Conservation (phyloP, 2,888 invertebrate species). For the Luperina testacea region DNA sequence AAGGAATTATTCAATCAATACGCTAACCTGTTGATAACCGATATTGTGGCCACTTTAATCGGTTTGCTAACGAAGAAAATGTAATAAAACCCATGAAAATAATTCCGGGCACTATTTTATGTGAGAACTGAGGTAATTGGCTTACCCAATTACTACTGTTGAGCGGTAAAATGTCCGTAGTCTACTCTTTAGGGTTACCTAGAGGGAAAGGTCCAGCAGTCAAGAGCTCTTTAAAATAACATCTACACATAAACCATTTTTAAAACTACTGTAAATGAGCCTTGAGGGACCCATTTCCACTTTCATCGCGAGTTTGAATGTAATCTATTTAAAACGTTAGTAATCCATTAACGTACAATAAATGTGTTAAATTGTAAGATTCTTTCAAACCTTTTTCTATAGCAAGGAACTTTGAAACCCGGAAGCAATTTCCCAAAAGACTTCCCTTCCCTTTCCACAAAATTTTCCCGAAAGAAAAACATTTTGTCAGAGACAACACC, state of each 20-base stretch:
- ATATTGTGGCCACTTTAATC: conserved; percentile 12
- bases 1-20: conserved; percentile 37
- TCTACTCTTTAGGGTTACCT: neutral
- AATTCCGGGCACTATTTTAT: conserved; percentile 22
- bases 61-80: conserved; percentile 30
- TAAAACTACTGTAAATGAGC: conserved; percentile 1
- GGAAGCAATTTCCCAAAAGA: neutral
- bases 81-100: conserved; percentile 15
- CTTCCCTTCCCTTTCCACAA: neutral
- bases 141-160: conserved; percentile 9
- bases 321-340: conserved; percentile 40
- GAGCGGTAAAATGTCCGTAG: neutral
- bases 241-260: conserved; percentile 10
- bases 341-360: conserved; percentile 38
- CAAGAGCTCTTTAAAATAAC: conserved; percentile 3
- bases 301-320: conserved; percentile 6
- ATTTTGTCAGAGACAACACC: neutral
- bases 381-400: conserved; percentile 5
- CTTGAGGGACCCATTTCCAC: conserved; percentile 8
- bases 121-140: conserved; percentile 15
- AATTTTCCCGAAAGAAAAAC: neutral
- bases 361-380: conserved; percentile 8
- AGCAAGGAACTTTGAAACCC: neutral
- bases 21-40: conserved; percentile 31
- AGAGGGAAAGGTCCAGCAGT: neutral